Evolutionary conservation across 2,113 vertebrate species (phyloP), one percentile per base, ranked within the genome.

Genomic region (Marmota monax): DNA sequence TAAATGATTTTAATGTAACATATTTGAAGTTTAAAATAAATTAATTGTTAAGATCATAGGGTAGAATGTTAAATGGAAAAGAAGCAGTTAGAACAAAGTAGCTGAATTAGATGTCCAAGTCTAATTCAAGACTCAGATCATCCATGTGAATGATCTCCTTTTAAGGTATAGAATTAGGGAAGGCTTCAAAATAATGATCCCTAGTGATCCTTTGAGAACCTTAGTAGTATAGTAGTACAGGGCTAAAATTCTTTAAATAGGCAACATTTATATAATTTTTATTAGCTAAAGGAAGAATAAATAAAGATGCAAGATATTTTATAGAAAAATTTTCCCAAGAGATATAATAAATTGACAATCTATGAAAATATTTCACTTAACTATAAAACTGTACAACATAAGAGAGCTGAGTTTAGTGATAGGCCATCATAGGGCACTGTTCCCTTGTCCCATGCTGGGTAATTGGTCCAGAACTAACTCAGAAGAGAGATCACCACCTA

Each of bases 401-500:
- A 29, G 48, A 84, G 56, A 72, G 56, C 39, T 90, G 48, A 9
- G 25, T 63, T 83, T 85, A 67, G 70, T 96, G 93, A 78, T 65
- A 87, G 37, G 8, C 45, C 9, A 14, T 92, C 87, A 65, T 29
- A 51, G 1, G 17, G 27, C 65, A 70, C 85, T 67, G 56, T 25
- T 87, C 23, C 34, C 42, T 37, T 12, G 56, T 39, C 53, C 37
- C 32, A 5, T 79, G n/a, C 39, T 69, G 87, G 34, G 23, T 93
- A 85, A 93, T n/a, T 95, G 83, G 73, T 56, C 45, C 23, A 80
- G 56, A 94, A 69, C 6, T 51, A 90, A 84, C 80, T 92, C 92
- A 92, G 58, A 82, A 69, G 74, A 95, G 94, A 76, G 91, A 87
- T 88, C 79, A 78, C 65, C 80, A 95, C 92, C 76, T 88, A 73